These are phyloP conservation scores for Bombus fervidus DNA, from an alignment of 1,140 invertebrate genomes.

Conservation along the genomic window DNA sequence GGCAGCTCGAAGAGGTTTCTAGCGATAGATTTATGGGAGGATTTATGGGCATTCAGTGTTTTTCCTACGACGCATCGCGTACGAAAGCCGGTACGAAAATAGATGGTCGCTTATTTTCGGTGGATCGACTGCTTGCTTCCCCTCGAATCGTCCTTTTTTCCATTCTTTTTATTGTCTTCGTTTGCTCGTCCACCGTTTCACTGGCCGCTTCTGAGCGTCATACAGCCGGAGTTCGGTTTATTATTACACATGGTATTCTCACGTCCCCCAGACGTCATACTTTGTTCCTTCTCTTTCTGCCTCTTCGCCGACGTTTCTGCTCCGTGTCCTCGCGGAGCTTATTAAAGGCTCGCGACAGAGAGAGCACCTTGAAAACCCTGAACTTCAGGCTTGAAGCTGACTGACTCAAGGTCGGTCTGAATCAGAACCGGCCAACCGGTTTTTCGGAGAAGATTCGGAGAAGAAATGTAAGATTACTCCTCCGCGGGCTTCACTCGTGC, in stretches of 20 bases:
- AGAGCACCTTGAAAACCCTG: constrained; percentile 61
- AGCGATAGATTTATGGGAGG: background rate
- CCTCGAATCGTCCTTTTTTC: constrained; percentile 13
- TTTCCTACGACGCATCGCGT: constrained; percentile 28
- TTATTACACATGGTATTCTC: constrained; percentile 61
- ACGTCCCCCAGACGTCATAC: constrained; percentile 15
- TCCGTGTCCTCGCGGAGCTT: constrained; percentile 45
- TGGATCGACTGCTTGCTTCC: constrained; percentile 34
- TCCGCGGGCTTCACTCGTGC: constrained; percentile 17
- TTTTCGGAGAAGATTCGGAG: constrained; percentile 65
- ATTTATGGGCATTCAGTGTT: constrained; percentile 12
- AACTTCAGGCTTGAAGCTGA: constrained; percentile 64
- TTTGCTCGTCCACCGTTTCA: constrained; percentile 13
- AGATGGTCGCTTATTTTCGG: constrained; percentile 63
- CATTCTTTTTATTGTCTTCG: constrained; percentile 46
- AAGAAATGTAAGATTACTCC: constrained; percentile 62
- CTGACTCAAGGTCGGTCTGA: constrained; percentile 64
- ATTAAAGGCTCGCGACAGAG: constrained; percentile 58
- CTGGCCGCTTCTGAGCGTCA: constrained; percentile 31
- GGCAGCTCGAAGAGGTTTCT: background rate
- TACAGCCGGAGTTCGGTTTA: constrained; percentile 46
- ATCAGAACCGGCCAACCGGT: constrained; percentile 64
- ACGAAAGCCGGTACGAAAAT: constrained; percentile 58
- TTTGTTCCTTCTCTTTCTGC: constrained; percentile 3
- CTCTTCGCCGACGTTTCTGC: background rate